Base-by-base conservation (phyloP, 1,140 invertebrate genomes). In the Drosophila lacertosa region DNA sequence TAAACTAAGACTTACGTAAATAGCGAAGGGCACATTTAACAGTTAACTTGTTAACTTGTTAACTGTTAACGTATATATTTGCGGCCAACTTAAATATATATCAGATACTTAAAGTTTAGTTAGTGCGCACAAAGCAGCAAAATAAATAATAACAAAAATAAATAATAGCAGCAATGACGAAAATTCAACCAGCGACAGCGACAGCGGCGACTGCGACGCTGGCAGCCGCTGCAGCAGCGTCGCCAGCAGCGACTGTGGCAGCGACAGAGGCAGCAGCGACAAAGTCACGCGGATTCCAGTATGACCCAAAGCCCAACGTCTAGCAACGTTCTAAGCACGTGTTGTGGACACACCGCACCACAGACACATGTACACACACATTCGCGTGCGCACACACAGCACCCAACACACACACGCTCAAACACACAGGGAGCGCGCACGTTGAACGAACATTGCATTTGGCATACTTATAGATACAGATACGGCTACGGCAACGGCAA, bases 221-320 rank as follows among this genome's bases (percentile, higher is more conserved):
- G 24, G 0, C 39, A 15, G 33, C 51, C 40, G 7, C 53, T 6
- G 35, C 71, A 29, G 20, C 72, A 24, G 40, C 16, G 20, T 33
- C 80, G 22, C 33, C 70, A 42, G 26, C 63, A 4, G 32, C 58
- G 39, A 33, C 73, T 9, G 22, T 11, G 39, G 44, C 55, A 18
- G 45, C 57, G 59, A 16, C 64, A 10, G 29, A 44, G 37, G 15
- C 55, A 69, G 68, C 55, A 13, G 48, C 73, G 62, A 58, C 75
- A 80, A 90, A 89, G 89, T 91, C 89, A 91, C 89, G 89, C 88
- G 89, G 89, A 88, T 91, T 86, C 77, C 82, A 81, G 62, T 91
- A 89, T 91, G 89, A 91, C 89, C 89, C 75, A 90, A 88, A 90
- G 86, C 89, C 77, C 82, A 89, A 81, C 69, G 89, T 90, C 86